Evolutionary conservation across 1,140 invertebrate genomes (phyloP), one percentile per base, ranked within the genome.

Genomic region (Brachionus asplanchnoidis): DNA sequence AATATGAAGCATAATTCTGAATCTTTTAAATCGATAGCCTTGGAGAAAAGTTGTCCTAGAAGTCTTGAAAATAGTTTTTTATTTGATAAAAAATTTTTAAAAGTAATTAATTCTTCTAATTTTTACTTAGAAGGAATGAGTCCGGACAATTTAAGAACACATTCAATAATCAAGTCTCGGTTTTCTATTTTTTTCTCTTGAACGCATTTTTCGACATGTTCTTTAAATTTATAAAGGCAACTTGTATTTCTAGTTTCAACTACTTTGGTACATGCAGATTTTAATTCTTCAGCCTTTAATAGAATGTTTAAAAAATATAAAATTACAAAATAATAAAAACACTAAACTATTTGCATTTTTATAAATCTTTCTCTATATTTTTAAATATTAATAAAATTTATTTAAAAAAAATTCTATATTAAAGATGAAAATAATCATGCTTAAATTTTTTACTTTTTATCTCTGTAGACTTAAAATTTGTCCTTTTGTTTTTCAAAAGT

Each of bases 1-100:
- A 82, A 17, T n/a, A 68, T 20, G 2, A 20, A 20, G 20, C 53
- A 60, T 26, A 82, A n/a, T n/a, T 82, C 79, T 14, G 6, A 28
- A 82, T 82, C 79, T 28, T 82, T 65, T 82, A 82, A 14, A 14
- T 82, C 56, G n/a, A 82, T 82, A 8, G 79, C 50, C 44, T 82
- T 82, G 6, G 26, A 32, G 12, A 82, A 28, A 3, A 82, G 20
- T 20, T 40, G 23, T 40, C n/a, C 20, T 82, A 68, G 26, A 32
- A 68, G 23, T 65, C 79, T 60, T 26, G n/a, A 65, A 65, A 26
- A 68, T 42, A n/a, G 4, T 12, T 40, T 40, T 60, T 28, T 28
- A 28, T 28, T 28, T 1, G 7, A 7, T 7, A 7, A 6, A 36
- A 36, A 36, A 36, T 6, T 36, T 36, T 46, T 28, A 79, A 79